Conservation (phyloP, 2,888 invertebrate species). For the Chromoteleia sp. region DNA sequence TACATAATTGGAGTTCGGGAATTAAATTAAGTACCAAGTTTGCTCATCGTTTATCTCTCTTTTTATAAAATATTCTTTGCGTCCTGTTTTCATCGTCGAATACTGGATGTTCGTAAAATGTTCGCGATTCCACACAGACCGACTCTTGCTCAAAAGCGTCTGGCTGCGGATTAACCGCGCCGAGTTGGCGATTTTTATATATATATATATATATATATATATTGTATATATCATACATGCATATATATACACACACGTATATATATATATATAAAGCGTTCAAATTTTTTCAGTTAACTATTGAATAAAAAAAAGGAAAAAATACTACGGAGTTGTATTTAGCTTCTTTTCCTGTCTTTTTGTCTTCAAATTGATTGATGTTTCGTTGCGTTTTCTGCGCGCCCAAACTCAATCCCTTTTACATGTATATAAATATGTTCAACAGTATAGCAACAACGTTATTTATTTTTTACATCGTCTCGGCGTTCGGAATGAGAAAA, state of each 20-base stretch:
- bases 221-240: background rate
- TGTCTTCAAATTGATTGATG: slow-evolving; percentile 23
- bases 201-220: slow-evolving; percentile 22
- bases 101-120: too few relatives aligned
- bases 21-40: slow-evolving; percentile 24
- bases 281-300: slow-evolving; percentile 40
- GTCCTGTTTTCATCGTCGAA: background rate
- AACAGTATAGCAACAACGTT: slow-evolving; percentile 74
- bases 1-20: background rate
- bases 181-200: slow-evolving; percentile 42
- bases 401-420: slow-evolving; percentile 14
- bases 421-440: slow-evolving; percentile 72
- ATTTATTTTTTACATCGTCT: slow-evolving; percentile 56
- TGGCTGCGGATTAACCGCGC: slow-evolving; percentile 73
- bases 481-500: slow-evolving; percentile 49
- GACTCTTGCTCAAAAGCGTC: slow-evolving; percentile 72
- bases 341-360: background rate
- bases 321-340: slow-evolving; percentile 21
- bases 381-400: background rate
- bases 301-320: slow-evolving; percentile 28
- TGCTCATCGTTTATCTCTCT: background rate
- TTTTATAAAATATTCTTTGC: too few relatives aligned
- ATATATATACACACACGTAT: slow-evolving; percentile 10
- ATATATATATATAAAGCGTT: slow-evolving; percentile 29
- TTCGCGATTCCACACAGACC: slow-evolving; percentile 9